Conservation (phyloP, 2,888 invertebrate genomes). For the Drosophila infuscata region DNA sequence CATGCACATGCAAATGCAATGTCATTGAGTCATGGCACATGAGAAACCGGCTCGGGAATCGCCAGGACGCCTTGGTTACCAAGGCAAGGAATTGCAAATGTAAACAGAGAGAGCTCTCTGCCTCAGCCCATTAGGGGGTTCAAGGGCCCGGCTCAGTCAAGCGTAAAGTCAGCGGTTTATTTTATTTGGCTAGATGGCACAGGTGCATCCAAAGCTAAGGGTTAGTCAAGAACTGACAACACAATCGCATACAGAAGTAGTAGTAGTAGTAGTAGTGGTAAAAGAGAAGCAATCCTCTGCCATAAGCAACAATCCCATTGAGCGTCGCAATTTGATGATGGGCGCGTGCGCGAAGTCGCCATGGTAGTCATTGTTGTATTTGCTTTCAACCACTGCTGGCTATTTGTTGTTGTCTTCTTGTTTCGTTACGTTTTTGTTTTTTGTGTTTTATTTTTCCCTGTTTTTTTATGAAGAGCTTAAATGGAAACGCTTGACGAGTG, state of each 20-base stretch:
- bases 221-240: slow-evolving; percentile 35
- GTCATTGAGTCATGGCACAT: slow-evolving; percentile 73
- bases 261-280: not conserved
- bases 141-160: slow-evolving; percentile 48
- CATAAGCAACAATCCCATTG: slow-evolving; percentile 41
- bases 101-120: slow-evolving; percentile 70
- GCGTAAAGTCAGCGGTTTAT: slow-evolving; percentile 41
- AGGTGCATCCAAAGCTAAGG: slow-evolving; percentile 52
- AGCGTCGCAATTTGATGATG: slow-evolving; percentile 68
- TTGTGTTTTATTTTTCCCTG: slow-evolving; percentile 19
- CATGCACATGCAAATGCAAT: slow-evolving; percentile 77
- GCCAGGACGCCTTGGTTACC: slow-evolving; percentile 70
- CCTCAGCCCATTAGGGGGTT: slow-evolving; percentile 24
- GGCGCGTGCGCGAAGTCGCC: slow-evolving; percentile 80
- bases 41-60: slow-evolving; percentile 57
- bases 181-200: slow-evolving; percentile 29
- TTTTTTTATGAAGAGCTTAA: slow-evolving; percentile 66
- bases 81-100: slow-evolving; percentile 63
- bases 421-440: slow-evolving; percentile 40
- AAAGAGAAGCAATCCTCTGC: slow-evolving; percentile 6
- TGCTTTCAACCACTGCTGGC: slow-evolving; percentile 68
- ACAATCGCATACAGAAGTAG: not conserved
- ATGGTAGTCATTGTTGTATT: slow-evolving; percentile 72
- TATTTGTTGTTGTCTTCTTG: slow-evolving; percentile 55
- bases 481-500: slow-evolving; percentile 85